These are phyloP conservation scores for Trisateles emortualis DNA, from an alignment of 2,888 invertebrate genomes.

Conservation along the genomic window DNA sequence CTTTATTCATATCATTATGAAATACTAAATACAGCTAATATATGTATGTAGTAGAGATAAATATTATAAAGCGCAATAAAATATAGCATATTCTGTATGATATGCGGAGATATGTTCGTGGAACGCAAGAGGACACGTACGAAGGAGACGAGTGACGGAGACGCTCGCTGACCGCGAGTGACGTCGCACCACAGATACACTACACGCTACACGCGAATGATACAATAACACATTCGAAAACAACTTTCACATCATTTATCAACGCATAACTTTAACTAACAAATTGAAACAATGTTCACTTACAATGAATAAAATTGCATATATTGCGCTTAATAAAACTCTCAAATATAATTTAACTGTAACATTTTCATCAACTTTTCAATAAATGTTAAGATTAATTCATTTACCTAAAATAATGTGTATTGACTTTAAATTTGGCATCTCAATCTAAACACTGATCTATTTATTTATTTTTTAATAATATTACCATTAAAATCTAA, in stretches of 20 bases:
- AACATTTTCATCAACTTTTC: slow-evolving; percentile 85
- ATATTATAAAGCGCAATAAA: slow-evolving; percentile 75
- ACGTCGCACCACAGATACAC: slow-evolving; percentile 23
- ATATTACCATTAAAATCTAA: slow-evolving; percentile 82
- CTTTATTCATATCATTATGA: slow-evolving; percentile 66
- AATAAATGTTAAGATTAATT: slow-evolving; percentile 85
- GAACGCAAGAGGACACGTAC: slow-evolving; percentile 46
- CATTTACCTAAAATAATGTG: slow-evolving; percentile 88
- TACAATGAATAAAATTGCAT: slow-evolving; percentile 86
- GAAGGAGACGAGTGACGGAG: slow-evolving; percentile 25
- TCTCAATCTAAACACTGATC: slow-evolving; percentile 86
- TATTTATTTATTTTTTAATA: slow-evolving; percentile 76
- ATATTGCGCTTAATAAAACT: slow-evolving; percentile 86
- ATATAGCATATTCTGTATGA: slow-evolving; percentile 69
- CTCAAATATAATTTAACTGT: slow-evolving; percentile 87
- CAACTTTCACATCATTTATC: slow-evolving; percentile 73
- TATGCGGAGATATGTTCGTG: slow-evolving; percentile 79
- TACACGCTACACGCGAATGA: slow-evolving; percentile 43
- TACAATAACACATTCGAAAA: slow-evolving; percentile 60
- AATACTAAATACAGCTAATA: slow-evolving; percentile 71
- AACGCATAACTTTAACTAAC: slow-evolving; percentile 87
- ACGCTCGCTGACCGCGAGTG: slow-evolving; percentile 10
- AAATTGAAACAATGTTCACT: slow-evolving; percentile 86
- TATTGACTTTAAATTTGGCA: slow-evolving; percentile 91
- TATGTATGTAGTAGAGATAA: slow-evolving; percentile 59